Conservation (phyloP, 2,888 invertebrate species). For the Erpobdella octoculata region DNA sequence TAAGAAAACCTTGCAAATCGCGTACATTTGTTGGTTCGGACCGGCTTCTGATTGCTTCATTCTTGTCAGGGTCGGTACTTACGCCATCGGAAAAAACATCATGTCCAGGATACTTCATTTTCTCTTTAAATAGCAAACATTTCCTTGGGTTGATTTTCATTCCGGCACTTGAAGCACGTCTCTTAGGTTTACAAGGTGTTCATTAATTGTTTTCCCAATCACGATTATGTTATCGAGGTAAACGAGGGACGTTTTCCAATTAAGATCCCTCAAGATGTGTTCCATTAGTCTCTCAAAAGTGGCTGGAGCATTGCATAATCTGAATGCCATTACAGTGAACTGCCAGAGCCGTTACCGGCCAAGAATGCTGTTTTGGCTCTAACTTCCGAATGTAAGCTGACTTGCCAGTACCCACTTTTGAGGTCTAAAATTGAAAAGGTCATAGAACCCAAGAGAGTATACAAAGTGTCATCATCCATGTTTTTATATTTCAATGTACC, state of each 20-base stretch:
- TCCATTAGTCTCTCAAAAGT: slow-evolving; percentile 27
- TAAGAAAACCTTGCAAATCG: slow-evolving; percentile 25
- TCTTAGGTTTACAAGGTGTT: slow-evolving; percentile 5
- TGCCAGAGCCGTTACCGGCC: slow-evolving; percentile 24
- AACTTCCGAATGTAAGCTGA: slow-evolving; percentile 28
- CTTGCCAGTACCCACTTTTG: slow-evolving; percentile 39
- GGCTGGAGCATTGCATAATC: slow-evolving; percentile 14
- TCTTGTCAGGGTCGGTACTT: slow-evolving; percentile 29
- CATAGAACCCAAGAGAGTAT: slow-evolving; percentile 34
- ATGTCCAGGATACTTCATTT: slow-evolving; percentile 28
- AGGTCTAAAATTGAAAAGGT: slow-evolving; percentile 38
- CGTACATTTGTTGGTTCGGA: slow-evolving; percentile 3
- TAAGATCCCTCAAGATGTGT: too few relatives aligned
- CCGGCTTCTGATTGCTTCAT: slow-evolving; percentile 16
- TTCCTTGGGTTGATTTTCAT: slow-evolving; percentile 20
- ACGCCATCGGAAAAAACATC: not conserved
- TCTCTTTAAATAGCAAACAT: slow-evolving; percentile 26
- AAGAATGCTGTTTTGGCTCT: slow-evolving; percentile 29
- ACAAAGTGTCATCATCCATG: slow-evolving; percentile 26
- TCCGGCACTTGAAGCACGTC: not conserved
- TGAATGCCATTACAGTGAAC: slow-evolving; percentile 20
- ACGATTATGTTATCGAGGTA: slow-evolving; percentile 32
- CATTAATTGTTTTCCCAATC: slow-evolving; percentile 1
- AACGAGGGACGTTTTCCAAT: slow-evolving; percentile 5
- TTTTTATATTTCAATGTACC: not conserved